These are phyloP conservation scores for Helostoma temminkii DNA, from an alignment of 2,797 vertebrate genomes.

Conservation along the genomic window DNA sequence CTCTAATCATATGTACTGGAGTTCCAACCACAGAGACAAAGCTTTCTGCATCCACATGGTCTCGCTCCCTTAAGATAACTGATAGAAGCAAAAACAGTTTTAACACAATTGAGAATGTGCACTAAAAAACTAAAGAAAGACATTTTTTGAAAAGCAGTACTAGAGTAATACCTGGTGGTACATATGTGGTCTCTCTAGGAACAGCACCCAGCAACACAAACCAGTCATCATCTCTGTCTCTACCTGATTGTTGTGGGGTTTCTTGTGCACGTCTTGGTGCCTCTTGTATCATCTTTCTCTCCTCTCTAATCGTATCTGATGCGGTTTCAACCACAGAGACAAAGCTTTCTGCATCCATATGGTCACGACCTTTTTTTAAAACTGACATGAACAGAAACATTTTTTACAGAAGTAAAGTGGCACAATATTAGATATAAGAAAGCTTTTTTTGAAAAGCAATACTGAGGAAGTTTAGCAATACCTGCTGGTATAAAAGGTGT, in stretches of 20 bases:
- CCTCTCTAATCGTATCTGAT: constrained; percentile 38
- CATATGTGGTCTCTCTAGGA: constrained; percentile 46
- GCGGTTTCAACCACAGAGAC: constrained; percentile 20
- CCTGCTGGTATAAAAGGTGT: constrained; percentile 54
- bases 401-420: constrained; percentile 5
- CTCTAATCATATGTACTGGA: constrained; percentile 28
- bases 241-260: constrained; percentile 17
- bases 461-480: constrained; percentile 32
- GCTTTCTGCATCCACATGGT: constrained; percentile 16
- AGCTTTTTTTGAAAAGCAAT: constrained; percentile 1
- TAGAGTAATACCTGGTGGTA: constrained; percentile 64
- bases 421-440: constrained; percentile 7
- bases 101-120: background rate
- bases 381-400: constrained; percentile 49
- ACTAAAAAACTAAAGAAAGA: background rate
- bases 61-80: constrained; percentile 45
- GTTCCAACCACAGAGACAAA: constrained; percentile 22
- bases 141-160: background rate
- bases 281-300: constrained; percentile 39
- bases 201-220: constrained; percentile 64
- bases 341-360: constrained; percentile 18
- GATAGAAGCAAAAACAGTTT: constrained; percentile 23
- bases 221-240: constrained; percentile 65
- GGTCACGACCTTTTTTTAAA: constrained; percentile 3
- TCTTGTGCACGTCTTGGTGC: constrained; percentile 1